Evolutionary conservation across 2,113 vertebrate genomes (phyloP), one percentile per base, ranked within the genome.

Genomic region (Labrus mixtus): DNA sequence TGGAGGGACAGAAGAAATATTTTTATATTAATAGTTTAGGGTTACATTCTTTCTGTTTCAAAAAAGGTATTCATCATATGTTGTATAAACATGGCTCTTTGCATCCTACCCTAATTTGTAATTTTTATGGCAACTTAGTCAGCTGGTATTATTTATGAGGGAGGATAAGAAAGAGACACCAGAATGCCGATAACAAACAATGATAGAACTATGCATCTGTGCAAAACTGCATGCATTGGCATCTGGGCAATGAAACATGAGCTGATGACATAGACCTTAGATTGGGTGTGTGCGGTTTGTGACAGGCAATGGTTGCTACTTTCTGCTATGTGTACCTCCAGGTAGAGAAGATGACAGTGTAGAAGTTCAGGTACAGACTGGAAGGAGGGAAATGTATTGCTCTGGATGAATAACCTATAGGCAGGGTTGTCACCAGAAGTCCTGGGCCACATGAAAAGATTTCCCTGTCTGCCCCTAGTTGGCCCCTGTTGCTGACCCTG

Each of bases 301-400:
- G 29, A 57, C 59, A 68, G 22, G 67, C 64, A 59, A 45, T 62
- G 15, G 33, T 72, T 72, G 25, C 66, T 63, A n/a, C n/a, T 72
- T 50, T 82, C 50, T 17, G n/a, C 67, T n/a, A 87, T 84, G 74
- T 85, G 51, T 76, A 33, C 37, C 79, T 48, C 65, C 19, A 54
- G 68, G 81, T 12, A 63, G 17, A 33, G 62, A 81, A 79, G 57
- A 85, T 56, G 67, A 56, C 29, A 4, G 59, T 85, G 73, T 70
- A 71, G 78, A 29, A 65, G 20, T 68, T 17, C 68, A 79, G 65
- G 75, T 79, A 82, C 55, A 76, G 70, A 65, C 78, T 75, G 64
- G 63, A 25, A 36, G 45, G 15, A 48, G 16, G 12, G 51, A 69
- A 69, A 10, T 15, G 36, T 53, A 77, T 36, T 29, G 3, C 29